Evolutionary conservation across 2,797 vertebrate genomes (phyloP).

Genomic region (Neomorphus geoffroyi): DNA sequence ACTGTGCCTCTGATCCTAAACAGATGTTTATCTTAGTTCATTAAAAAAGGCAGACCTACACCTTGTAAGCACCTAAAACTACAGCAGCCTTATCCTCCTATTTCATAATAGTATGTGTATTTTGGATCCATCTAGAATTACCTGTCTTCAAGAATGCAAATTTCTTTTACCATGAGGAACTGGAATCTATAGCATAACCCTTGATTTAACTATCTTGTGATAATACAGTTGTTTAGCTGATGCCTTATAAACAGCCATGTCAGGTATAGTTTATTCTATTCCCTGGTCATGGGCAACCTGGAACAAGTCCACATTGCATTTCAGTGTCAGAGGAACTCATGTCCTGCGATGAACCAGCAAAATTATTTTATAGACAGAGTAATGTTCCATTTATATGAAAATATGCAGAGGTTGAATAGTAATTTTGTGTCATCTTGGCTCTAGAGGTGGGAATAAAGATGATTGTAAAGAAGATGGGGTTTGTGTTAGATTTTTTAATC

Average conservation of each 20-base stretch:
- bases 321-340: neutral
- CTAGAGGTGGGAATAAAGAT: neutral
- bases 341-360: neutral
- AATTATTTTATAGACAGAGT: neutral
- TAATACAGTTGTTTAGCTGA: neutral
- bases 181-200: neutral
- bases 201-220: neutral
- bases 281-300: neutral
- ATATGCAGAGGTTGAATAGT: neutral
- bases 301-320: neutral
- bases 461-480: neutral
- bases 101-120: neutral
- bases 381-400: neutral
- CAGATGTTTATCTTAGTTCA: neutral
- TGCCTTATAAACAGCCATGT: neutral
- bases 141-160: neutral
- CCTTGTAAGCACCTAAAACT: neutral
- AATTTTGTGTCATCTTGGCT: neutral
- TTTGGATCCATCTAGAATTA: neutral
- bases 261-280: neutral
- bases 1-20: neutral
- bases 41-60: neutral
- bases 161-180: neutral
- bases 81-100: neutral
- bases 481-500: neutral